Percentiles rank a stretch among this genome's conserved stretches.
phyloP scores from a whole-genome alignment of 2,113 vertebrate species.

The Eleginops maclovinus region DNA sequence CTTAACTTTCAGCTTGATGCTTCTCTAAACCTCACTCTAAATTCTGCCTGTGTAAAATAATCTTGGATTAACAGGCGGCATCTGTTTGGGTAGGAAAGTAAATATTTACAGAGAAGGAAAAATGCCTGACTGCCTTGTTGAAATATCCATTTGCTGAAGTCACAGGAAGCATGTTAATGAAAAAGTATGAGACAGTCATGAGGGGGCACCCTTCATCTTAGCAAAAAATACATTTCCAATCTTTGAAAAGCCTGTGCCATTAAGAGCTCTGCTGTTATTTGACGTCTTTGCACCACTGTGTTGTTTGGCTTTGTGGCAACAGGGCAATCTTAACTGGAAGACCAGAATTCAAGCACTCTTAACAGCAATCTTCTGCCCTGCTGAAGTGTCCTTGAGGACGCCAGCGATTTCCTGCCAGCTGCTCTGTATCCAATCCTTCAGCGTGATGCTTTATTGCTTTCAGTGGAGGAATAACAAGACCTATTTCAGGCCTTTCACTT shows the following conservation, averaged over 20 bases:
- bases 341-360: conserved; percentile 20
- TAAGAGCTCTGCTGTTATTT: conserved; percentile 37
- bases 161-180: conserved; percentile 39
- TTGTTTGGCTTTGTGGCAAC: conserved; percentile 50
- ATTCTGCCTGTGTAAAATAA: conserved; percentile 45
- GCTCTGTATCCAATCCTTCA: conserved; percentile 26
- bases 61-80: conserved; percentile 48
- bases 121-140: conserved; percentile 42
- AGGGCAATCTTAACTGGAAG: conserved; percentile 31
- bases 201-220: not conserved
- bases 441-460: conserved; percentile 28
- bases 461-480: conserved; percentile 1
- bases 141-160: conserved; percentile 48
- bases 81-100: conserved; percentile 57
- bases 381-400: conserved; percentile 55
- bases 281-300: conserved; percentile 39
- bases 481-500: conserved; percentile 8
- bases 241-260: not conserved
- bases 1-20: conserved; percentile 27
- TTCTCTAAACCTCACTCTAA: conserved; percentile 39
- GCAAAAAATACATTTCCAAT: conserved; percentile 17
- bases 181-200: conserved; percentile 27
- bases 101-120: conserved; percentile 55
- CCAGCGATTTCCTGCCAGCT: conserved; percentile 44
- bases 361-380: conserved; percentile 27